Evolutionary conservation across 2,888 invertebrate species (phyloP).

Genomic region (Agrotis segetum): DNA sequence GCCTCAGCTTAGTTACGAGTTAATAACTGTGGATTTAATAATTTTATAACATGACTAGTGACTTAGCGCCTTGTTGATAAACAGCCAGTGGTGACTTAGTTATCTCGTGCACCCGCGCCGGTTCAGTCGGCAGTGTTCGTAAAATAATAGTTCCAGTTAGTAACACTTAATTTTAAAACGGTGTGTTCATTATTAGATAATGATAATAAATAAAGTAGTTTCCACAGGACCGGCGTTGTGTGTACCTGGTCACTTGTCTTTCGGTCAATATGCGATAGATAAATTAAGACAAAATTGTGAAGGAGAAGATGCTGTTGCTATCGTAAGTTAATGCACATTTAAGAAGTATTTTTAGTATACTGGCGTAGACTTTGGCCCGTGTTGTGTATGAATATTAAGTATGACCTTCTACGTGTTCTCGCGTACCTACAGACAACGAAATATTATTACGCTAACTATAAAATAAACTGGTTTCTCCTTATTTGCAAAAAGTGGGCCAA

Average conservation of each 20-base stretch:
- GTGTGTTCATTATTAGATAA: conserved; percentile 44
- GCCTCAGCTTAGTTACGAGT: conserved; percentile 18
- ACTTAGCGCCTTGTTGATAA: conserved; percentile 40
- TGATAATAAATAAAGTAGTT: conserved; percentile 78
- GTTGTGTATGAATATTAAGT: neutral
- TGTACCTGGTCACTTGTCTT: conserved; percentile 78
- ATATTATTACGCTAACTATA: neutral
- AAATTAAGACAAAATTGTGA: conserved; percentile 68
- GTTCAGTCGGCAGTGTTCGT: conserved; percentile 27
- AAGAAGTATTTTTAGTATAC: neutral
- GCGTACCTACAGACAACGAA: neutral
- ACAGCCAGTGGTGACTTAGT: conserved; percentile 27
- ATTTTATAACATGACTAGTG: conserved; percentile 16
- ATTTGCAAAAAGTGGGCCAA: rapidly evolving
- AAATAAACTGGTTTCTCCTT: neutral
- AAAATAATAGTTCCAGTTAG: neutral
- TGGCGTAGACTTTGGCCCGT: neutral
- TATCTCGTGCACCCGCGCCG: conserved; percentile 27
- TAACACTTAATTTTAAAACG: neutral
- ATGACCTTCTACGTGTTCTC: conserved; percentile 1
- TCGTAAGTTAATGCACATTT: conserved; percentile 69
- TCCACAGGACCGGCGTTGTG: conserved; percentile 72
- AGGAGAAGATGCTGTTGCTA: conserved; percentile 67
- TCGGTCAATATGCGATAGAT: conserved; percentile 78
- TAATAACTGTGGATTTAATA: conserved; percentile 23